phyloP scores from a whole-genome alignment of 2,797 vertebrate species.

The Cynodonichthys magdalenae region DNA sequence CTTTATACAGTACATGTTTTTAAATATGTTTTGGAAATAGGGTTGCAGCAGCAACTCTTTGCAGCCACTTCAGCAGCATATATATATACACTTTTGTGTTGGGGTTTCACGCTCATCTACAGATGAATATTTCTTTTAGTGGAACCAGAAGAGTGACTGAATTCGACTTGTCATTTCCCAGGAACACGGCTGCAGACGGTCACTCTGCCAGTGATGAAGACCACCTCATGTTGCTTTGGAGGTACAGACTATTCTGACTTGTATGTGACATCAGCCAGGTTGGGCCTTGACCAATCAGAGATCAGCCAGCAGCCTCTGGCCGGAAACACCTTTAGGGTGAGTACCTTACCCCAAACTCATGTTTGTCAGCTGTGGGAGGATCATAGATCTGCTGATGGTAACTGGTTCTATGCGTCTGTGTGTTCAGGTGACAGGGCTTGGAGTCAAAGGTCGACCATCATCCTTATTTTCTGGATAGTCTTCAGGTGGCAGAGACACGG shows the following conservation, averaged over 20 bases:
- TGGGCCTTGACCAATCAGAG: slow-evolving; percentile 79
- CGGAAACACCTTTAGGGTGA: slow-evolving; percentile 90
- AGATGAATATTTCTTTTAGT: too few relatives aligned
- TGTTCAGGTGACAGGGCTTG: slow-evolving; percentile 83
- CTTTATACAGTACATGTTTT: too few relatives aligned
- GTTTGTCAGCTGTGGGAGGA: neutral
- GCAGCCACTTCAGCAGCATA: too few relatives aligned
- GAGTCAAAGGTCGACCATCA: slow-evolving; percentile 86
- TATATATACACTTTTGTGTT: too few relatives aligned
- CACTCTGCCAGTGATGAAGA: slow-evolving; percentile 86
- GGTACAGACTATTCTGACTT: slow-evolving; percentile 91
- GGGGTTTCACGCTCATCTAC: too few relatives aligned
- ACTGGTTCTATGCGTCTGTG: slow-evolving; percentile 7
- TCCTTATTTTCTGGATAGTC: slow-evolving; percentile 80
- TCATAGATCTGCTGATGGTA: neutral
- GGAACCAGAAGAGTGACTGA: neutral
- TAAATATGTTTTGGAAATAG: too few relatives aligned
- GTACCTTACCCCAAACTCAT: neutral
- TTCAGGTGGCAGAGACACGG: neutral
- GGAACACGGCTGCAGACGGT: slow-evolving; percentile 89
- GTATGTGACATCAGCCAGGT: slow-evolving; percentile 87
- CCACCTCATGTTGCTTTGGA: slow-evolving; percentile 93
- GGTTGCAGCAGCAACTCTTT: too few relatives aligned
- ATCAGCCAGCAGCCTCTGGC: slow-evolving; percentile 82
- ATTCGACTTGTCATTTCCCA: slow-evolving; percentile 44